Percentiles rank a stretch among this genome's conserved stretches.
These are phyloP conservation scores for Nymphalis io DNA, from an alignment of 1,140 invertebrate species.

Conservation along the genomic window DNA sequence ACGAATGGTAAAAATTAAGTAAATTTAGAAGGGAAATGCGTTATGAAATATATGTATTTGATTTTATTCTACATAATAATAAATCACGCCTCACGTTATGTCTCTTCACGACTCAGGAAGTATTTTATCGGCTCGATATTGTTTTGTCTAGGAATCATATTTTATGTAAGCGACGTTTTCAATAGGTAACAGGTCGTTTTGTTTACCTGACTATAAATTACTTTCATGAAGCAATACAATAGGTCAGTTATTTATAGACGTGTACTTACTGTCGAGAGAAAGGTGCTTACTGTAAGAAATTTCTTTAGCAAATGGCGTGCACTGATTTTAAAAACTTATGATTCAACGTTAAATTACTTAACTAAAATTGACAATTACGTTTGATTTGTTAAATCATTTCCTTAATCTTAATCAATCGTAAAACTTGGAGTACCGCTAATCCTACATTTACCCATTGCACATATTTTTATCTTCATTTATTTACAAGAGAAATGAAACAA, in stretches of 20 bases:
- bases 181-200: conserved; percentile 15
- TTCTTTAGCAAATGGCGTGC: background rate
- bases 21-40: background rate
- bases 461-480: conserved; percentile 34
- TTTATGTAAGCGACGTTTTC: conserved; percentile 15
- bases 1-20: background rate
- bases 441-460: background rate
- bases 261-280: conserved; percentile 11
- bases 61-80: conserved; percentile 8
- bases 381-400: too few relatives aligned
- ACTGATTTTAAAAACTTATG: background rate
- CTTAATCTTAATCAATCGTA: background rate
- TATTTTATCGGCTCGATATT: conserved; percentile 2
- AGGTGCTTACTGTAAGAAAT: conserved; percentile 15
- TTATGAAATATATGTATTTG: background rate
- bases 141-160: conserved; percentile 11
- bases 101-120: conserved; percentile 19
- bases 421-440: background rate
- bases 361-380: background rate
- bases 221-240: conserved; percentile 7
- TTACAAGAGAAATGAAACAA: conserved; percentile 38
- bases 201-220: conserved; percentile 2
- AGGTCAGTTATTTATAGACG: conserved; percentile 14
- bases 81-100: conserved; percentile 16
- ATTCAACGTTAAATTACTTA: background rate